Evolutionary conservation across 2,113 vertebrate species (phyloP).

Genomic region (Ceyx melanurus): DNA sequence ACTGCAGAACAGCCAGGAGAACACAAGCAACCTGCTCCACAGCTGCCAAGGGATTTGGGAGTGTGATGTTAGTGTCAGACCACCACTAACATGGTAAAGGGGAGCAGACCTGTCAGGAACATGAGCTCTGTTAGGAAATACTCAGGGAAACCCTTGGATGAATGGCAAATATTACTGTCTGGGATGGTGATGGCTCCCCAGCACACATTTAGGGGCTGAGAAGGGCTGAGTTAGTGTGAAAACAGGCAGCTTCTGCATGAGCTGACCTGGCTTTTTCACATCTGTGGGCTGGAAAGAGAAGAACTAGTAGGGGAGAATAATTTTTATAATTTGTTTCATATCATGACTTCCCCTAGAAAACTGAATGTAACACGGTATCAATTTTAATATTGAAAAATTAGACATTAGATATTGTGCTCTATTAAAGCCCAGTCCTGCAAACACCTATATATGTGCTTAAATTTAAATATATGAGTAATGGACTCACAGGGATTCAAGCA

Average conservation of each 20-base stretch:
- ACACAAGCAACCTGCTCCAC: not conserved
- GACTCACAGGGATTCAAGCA: not conserved
- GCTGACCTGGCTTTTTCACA: fast-evolving
- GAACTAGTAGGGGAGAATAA: not conserved
- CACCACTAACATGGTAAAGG: not conserved
- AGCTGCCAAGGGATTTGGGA: not conserved
- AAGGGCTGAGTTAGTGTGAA: not conserved
- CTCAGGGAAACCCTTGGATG: not conserved
- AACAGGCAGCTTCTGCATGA: not conserved
- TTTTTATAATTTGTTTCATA: not conserved
- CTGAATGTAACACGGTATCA: not conserved
- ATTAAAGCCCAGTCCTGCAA: not conserved
- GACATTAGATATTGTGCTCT: not conserved
- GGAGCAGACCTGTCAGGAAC: not conserved
- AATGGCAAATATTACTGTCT: not conserved
- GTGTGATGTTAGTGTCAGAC: not conserved
- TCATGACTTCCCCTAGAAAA: not conserved
- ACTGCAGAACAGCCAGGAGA: not conserved
- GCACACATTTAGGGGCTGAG: fast-evolving
- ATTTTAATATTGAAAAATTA: not conserved
- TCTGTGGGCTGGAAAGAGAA: not conserved
- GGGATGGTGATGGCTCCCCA: not conserved
- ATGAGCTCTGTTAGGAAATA: not conserved
- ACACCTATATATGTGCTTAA: not conserved
- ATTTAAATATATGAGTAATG: not conserved